Evolutionary conservation across 2,797 vertebrate species (phyloP).

Genomic region (Psittacula echo): DNA sequence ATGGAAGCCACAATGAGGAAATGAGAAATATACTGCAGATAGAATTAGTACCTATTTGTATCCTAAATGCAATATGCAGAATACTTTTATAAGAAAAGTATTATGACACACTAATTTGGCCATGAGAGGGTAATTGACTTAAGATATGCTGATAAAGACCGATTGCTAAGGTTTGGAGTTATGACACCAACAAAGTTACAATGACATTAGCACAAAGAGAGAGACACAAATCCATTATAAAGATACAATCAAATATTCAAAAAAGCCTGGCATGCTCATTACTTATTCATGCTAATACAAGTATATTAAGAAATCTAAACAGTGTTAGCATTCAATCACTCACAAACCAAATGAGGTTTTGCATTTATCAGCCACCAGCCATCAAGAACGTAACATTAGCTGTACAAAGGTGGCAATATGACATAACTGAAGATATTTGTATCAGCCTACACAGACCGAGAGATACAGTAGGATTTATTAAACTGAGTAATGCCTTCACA

Average conservation of each 20-base stretch:
- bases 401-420: conserved; percentile 80
- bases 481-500: conserved; percentile 77
- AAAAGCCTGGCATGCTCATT: conserved; percentile 92
- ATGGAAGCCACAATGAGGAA: background rate
- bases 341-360: conserved; percentile 91
- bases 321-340: conserved; percentile 95
- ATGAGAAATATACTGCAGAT: conserved; percentile 54
- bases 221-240: conserved; percentile 91
- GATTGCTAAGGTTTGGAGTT: conserved; percentile 84
- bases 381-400: conserved; percentile 74
- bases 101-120: conserved; percentile 66
- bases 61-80: conserved; percentile 43
- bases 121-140: conserved; percentile 87
- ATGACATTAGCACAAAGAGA: conserved; percentile 89
- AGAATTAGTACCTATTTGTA: conserved; percentile 69
- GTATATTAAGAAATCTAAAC: conserved; percentile 99
- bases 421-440: conserved; percentile 82
- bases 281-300: conserved; percentile 99
- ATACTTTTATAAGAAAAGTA: conserved; percentile 56
- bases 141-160: conserved; percentile 90
- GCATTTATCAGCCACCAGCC: conserved; percentile 90
- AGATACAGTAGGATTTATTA: conserved; percentile 83
- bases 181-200: conserved; percentile 92
- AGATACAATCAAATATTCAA: conserved; percentile 98
- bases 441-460: conserved; percentile 77